Base-by-base conservation (phyloP, 2,888 invertebrate genomes). In the Seira sanloemensis region DNA sequence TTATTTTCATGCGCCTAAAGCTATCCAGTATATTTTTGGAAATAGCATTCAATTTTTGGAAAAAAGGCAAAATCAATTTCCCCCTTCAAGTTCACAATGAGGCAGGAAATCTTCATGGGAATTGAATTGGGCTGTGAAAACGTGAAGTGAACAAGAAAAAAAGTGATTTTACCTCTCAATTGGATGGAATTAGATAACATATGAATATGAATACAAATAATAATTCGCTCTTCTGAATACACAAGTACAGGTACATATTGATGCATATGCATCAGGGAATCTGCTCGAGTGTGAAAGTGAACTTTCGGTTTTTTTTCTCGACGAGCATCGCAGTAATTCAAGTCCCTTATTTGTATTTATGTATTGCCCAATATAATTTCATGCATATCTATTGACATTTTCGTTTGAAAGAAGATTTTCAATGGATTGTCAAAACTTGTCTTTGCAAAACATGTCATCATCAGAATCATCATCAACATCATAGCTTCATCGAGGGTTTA, bases 91-190 rank as follows among this genome's bases (percentile, higher is more conserved):
- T 37, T 4, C 4, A 4, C 12, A 37, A 4, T 4, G 37, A 50
- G 2, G n/a, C 50, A 50, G 50, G 50, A 50, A 50, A 50, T 16
- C 16, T 16, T 50, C 50, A 50, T 50, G 50, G 12, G 50, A 50
- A 50, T 62, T 62, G 23, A 62, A 62, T 62, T 4, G 62, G 62
- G 21, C 62, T 19, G 62, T 62, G 62, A 62, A 62, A 62, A n/a
- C n/a, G n/a, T 62, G 62, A 62, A 62, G 62, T 23, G 62, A 62
- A 21, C 62, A n/a, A 21, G 62, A 58, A 21, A 21, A 21, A 12
- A 62, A 16, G 62, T 62, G n/a, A n/a, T n/a, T n/a, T n/a, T n/a
- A n/a, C n/a, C n/a, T n/a, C n/a, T n/a, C n/a, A 62, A 62, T 62
- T 62, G 62, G 62, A 23, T n/a, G 12, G n/a, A 62, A 62, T 62